Base-by-base conservation (phyloP, 2,888 invertebrate genomes). In the Entomobrya multifasciata region DNA sequence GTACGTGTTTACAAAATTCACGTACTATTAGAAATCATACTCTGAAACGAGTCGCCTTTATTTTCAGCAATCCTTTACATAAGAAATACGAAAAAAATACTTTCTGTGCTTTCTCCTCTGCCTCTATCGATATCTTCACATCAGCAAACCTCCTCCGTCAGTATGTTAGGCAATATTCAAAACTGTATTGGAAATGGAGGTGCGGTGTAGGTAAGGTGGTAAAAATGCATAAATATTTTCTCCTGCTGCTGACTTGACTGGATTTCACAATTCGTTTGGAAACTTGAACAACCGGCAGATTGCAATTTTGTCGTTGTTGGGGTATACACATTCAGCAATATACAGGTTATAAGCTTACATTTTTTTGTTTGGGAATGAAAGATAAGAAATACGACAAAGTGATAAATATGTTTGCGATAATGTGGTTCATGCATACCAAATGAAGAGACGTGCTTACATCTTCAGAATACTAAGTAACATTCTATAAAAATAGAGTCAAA, bases 401-500 rank as follows among this genome's bases (percentile, higher is more conserved):
- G 78, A 85, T 85, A 85, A 85, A 85, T 77, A 84, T 85, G 85
- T 70, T 72, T 79, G 62, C 72, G 44, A 85, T 80, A 74, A 36
- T 78, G 60, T 17, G 41, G 41, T 65, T 83, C 83, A 83, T 76
- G 82, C 72, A 83, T 83, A 76, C 83, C 36, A 83, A 83, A 82
- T 65, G 62, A 78, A 62, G 47, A 60, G 25, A 15, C 60, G n/a
- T 57, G 77, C 41, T 70, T 70, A 30, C 67, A 52, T 20, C 36
- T 52, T n/a, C 41, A 49, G 80, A 80, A 70, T 70, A 52, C 52
- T 36, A 80, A 67, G 49, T 47, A 65, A 74, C 55, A 52, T 36
- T 55, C 72, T 20, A 67, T 36, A 41, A 52, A 80, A 80, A 80
- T 80, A 70, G 55, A 80, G 67, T 55, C 22, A 13, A 27, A 67